Conservation (phyloP, 2,888 invertebrate species). For the Malthinus seriepunctatus region DNA sequence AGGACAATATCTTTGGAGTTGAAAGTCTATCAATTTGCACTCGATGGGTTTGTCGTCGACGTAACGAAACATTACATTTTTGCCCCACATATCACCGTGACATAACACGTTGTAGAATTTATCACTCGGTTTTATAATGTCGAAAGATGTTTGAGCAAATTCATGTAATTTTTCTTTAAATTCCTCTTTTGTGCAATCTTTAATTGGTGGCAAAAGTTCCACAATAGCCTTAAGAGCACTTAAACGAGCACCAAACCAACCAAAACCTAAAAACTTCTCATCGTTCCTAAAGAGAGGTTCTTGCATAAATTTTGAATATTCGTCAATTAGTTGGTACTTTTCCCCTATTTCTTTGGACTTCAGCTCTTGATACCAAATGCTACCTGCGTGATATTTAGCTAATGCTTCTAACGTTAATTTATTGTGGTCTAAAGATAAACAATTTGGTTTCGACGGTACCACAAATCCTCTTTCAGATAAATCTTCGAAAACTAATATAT, state of each 20-base stretch:
- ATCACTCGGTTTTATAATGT: constrained; percentile 44
- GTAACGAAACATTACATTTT: constrained; percentile 45
- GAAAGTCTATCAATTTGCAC: constrained; percentile 46
- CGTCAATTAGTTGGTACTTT: constrained; percentile 35
- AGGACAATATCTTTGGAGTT: constrained; percentile 59
- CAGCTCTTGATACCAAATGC: constrained; percentile 41
- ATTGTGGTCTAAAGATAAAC: constrained; percentile 33
- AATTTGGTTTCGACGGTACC: constrained; percentile 8
- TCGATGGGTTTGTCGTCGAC: constrained; percentile 33
- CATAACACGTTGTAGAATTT: constrained; percentile 49
- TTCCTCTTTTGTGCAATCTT: constrained; percentile 11
- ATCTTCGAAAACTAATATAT: constrained; percentile 52
- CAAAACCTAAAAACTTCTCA: constrained; percentile 39
- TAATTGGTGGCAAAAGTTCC: constrained; percentile 20
- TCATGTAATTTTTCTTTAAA: constrained; percentile 22
- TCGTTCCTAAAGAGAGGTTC: constrained; percentile 52
- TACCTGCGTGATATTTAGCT: constrained; percentile 43
- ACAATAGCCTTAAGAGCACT: constrained; percentile 19
- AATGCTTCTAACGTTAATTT: constrained; percentile 34
- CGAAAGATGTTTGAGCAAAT: constrained; percentile 36
- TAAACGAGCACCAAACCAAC: constrained; percentile 23
- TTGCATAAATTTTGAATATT: constrained; percentile 42
- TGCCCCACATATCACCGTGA: constrained; percentile 47
- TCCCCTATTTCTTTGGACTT: constrained; percentile 30
- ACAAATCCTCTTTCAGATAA: constrained; percentile 39